Evolutionary conservation across 2,888 invertebrate genomes (phyloP).

Genomic region (Melipona bicolor): DNA sequence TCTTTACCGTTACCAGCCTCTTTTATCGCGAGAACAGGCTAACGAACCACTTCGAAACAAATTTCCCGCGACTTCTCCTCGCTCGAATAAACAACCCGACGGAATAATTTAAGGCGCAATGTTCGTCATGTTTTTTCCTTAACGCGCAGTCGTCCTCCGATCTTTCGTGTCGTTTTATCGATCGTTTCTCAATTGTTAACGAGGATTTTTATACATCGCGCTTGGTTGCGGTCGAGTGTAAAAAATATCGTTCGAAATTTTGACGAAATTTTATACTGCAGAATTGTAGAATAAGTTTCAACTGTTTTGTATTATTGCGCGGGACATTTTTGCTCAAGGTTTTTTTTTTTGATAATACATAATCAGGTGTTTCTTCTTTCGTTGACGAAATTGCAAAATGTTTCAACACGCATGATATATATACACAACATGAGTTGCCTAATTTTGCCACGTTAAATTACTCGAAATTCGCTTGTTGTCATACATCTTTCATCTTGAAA

Average conservation of each 20-base stretch:
- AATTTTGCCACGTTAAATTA: no score
- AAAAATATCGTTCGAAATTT: not conserved
- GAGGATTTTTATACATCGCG: not conserved
- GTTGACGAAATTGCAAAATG: no score
- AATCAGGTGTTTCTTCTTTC: no score
- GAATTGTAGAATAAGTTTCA: no score
- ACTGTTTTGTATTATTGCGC: not conserved
- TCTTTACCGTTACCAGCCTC: constrained; percentile 54
- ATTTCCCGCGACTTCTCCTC: constrained; percentile 9
- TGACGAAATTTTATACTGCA: no score
- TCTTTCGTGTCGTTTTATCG: not conserved
- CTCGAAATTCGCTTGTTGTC: no score
- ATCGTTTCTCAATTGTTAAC: not conserved
- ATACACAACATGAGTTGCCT: no score
- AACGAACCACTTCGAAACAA: constrained; percentile 48
- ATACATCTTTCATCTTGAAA: no score
- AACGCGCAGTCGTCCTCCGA: constrained; percentile 27
- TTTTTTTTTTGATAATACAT: not conserved
- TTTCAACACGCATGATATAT: no score
- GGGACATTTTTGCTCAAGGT: not conserved
- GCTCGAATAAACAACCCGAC: constrained; percentile 29
- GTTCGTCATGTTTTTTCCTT: constrained; percentile 34
- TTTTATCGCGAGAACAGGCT: constrained; percentile 53
- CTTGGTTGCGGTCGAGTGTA: not conserved
- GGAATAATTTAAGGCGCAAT: constrained; percentile 42